A percentile compares a stretch with the other conserved stretches of the same genome.
Conservation (phyloP, 2,113 vertebrate species). For the Trachemys scripta region DNA sequence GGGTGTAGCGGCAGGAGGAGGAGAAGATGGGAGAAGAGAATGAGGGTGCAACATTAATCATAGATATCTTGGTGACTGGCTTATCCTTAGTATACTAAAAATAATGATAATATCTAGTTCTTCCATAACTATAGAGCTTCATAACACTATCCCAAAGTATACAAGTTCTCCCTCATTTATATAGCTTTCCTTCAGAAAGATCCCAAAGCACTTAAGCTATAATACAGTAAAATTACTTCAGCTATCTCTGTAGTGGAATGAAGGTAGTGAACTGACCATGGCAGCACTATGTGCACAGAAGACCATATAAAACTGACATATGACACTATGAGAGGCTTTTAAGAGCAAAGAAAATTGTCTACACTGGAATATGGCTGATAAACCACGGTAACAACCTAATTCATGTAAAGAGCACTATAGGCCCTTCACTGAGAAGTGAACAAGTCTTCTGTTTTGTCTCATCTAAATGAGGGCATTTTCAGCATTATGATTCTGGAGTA, state of each 20-base stretch:
- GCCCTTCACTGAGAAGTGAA: background rate
- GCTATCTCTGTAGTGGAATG: background rate
- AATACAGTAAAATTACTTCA: background rate
- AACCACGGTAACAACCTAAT: background rate
- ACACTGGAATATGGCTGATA: background rate
- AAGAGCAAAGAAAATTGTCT: background rate
- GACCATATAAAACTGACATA: background rate
- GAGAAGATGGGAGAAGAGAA: background rate
- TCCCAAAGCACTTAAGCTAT: background rate
- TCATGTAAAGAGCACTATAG: background rate
- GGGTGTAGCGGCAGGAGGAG: background rate
- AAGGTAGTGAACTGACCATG: background rate
- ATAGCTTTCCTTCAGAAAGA: background rate
- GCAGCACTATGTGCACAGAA: background rate
- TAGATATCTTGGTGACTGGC: background rate
- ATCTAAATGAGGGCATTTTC: background rate
- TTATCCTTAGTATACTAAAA: background rate
- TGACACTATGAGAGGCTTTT: background rate
- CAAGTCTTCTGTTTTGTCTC: background rate
- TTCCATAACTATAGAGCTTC: background rate
- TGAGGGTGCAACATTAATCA: background rate
- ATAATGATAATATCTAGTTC: background rate
- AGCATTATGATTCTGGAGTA: background rate
- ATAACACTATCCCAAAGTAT: background rate
- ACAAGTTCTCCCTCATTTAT: background rate